These are phyloP conservation scores for Perodicticus potto DNA, from an alignment of 2,797 vertebrate genomes.

Conservation along the genomic window DNA sequence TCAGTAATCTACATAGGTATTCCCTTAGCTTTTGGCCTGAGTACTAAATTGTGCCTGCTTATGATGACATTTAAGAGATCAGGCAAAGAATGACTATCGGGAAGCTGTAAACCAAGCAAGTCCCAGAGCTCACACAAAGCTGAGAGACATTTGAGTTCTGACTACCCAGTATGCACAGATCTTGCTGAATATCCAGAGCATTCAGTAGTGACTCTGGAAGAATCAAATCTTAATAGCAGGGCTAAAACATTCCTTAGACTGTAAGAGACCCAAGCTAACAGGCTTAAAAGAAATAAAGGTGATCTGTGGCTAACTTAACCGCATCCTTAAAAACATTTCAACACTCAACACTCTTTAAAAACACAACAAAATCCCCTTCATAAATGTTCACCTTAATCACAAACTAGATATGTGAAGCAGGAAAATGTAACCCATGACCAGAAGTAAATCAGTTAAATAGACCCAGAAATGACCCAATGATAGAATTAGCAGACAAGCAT, in stretches of 20 bases:
- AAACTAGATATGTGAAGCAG: neutral
- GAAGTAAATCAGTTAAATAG: neutral
- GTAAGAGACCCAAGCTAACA: neutral
- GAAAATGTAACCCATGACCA: conserved; percentile 16
- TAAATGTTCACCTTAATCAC: neutral
- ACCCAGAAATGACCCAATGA: neutral
- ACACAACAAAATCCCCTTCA: conserved; percentile 1
- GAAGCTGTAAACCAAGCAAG: neutral
- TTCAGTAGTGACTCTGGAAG: neutral
- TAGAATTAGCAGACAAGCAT: neutral
- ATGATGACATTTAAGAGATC: neutral
- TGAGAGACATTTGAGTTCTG: neutral
- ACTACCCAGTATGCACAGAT: neutral
- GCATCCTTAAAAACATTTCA: neutral
- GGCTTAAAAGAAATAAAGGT: neutral
- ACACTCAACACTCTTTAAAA: neutral
- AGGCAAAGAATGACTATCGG: neutral
- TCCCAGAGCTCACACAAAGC: neutral
- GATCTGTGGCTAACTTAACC: neutral
- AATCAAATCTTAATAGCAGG: neutral
- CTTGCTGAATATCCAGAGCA: neutral
- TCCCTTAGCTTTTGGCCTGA: neutral
- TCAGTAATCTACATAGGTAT: neutral
- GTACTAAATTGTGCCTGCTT: neutral
- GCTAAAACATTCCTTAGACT: neutral